These are phyloP conservation scores for Henricia sp. DNA, from an alignment of 53 echinoderm and acorn worm species.

Conservation along the genomic window DNA sequence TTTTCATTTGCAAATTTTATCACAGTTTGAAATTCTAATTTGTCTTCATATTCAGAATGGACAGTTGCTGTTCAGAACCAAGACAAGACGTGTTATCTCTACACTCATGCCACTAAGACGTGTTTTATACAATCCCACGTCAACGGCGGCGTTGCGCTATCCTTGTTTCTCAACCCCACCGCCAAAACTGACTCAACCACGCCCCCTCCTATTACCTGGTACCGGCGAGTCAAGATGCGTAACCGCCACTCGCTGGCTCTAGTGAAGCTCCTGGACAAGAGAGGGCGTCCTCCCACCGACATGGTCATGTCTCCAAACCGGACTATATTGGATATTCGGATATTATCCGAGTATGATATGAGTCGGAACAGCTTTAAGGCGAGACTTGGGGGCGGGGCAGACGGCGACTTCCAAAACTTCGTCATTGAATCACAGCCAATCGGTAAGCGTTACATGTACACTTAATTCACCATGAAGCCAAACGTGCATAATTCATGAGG, in stretches of 20 bases:
- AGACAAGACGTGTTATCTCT: constrained; percentile 52
- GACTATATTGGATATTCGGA: constrained; percentile 32
- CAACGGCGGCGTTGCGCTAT: constrained; percentile 1
- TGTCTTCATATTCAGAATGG: constrained; percentile 24
- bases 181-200: constrained; percentile 1
- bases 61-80: constrained; percentile 29
- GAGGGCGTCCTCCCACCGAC: constrained; percentile 55
- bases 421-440: constrained; percentile 33
- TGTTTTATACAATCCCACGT: constrained; percentile 54
- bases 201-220: constrained; percentile 40
- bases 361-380: constrained; percentile 63
- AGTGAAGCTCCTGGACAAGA: constrained; percentile 16
- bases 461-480: no score
- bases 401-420: constrained; percentile 34
- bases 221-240: constrained; percentile 51
- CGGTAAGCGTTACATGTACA: no score
- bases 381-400: background rate
- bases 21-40: no score
- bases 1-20: no score
- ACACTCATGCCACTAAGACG: constrained; percentile 27
- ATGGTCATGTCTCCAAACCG: constrained; percentile 47
- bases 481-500: no score
- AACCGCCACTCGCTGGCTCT: constrained; percentile 28
- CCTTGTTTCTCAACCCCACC: constrained; percentile 5
- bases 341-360: constrained; percentile 52